Conservation (phyloP, 2,113 vertebrate species). For the Tragelaphus scriptus region DNA sequence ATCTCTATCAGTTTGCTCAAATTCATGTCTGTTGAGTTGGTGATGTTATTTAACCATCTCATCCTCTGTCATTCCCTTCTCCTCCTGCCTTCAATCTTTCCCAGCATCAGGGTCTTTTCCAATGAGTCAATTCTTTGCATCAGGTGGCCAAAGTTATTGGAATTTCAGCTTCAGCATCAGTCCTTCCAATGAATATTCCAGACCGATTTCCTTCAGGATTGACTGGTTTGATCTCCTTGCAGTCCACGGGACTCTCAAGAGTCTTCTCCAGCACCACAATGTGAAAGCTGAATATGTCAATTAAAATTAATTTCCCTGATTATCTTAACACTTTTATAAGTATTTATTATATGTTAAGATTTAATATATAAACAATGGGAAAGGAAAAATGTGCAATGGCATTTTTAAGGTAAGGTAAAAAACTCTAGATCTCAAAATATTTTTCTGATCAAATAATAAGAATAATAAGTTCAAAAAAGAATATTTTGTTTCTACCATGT, state of each 20-base stretch:
- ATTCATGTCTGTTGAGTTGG: background rate
- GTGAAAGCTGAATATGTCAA: background rate
- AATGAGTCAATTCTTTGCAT: background rate
- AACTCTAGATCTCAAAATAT: background rate
- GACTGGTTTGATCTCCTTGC: background rate
- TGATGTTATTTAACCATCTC: no score
- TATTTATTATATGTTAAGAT: background rate
- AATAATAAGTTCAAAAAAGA: background rate
- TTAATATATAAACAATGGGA: background rate
- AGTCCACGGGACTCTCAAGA: background rate
- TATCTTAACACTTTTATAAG: background rate
- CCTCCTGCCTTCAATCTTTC: background rate
- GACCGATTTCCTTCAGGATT: background rate
- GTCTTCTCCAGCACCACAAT: background rate
- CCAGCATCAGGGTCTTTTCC: background rate
- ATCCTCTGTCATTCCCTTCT: background rate
- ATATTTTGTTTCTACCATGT: background rate
- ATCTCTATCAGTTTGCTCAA: background rate
- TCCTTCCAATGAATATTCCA: background rate
- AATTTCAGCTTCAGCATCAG: background rate
- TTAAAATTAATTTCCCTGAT: background rate
- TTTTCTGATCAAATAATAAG: background rate
- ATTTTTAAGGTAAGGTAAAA: background rate
- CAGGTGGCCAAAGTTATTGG: background rate
- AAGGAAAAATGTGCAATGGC: background rate